Base-by-base conservation (phyloP, 2,797 vertebrate genomes). In the Australoheros facetus region DNA sequence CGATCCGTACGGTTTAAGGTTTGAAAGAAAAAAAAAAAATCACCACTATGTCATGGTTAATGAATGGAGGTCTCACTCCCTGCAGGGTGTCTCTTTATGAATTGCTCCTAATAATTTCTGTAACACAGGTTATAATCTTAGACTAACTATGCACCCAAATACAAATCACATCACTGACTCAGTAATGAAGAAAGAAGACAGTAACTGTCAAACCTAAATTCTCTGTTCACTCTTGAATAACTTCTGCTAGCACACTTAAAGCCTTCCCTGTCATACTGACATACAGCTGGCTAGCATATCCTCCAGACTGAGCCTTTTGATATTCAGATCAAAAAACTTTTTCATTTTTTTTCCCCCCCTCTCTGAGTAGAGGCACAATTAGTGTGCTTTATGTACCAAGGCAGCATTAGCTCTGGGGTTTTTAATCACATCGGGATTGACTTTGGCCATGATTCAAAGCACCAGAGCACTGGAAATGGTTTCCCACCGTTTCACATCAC, bases 381-480 rank as follows among this genome's bases (percentile, higher is more conserved):
- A 91, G 81, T 87, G 76, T 70, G 79, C 79, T 83, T 89, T 80
- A 87, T 87, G 82, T 76, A 80, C 81, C 64, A 70, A 70, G 73
- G 84, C 86, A 88, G 74, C 74, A 56, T 87, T 78, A 78, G 83
- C 87, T 80, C 78, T 78, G 75, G 73, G 77, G 30, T 42, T 85
- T 94, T 91, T 91, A 91, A 94, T 95, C 90, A 93, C 82, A 87
- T 59, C 32, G 85, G 78, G 75, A 87, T 94, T 89, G 91, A 93
- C 86, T 93, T 87, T 93, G 92, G 92, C 89, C 45, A 56, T 12
- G 83, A 91, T 90, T 94, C 85, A 93, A 90, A 91, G 84, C 85
- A 42, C 76, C 82, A 77, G 53, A 56, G 79, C 74, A 56, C 62
- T 89, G 86, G 74, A 88, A 92, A 88, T 85, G 51, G 87, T 90